These are phyloP conservation scores for Drosophila dunni DNA, from an alignment of 1,140 invertebrate species.

Conservation along the genomic window DNA sequence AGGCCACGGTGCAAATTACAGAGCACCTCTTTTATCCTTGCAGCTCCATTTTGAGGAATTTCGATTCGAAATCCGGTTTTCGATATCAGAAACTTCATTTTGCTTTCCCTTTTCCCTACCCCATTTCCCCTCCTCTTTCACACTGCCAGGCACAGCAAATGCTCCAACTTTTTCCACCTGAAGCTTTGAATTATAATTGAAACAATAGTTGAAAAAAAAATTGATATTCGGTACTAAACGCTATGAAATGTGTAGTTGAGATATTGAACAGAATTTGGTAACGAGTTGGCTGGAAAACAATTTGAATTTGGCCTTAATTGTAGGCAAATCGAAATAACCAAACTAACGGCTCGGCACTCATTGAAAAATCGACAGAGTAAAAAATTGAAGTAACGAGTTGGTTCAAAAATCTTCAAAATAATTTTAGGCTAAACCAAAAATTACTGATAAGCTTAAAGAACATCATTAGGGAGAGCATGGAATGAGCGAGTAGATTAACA, in stretches of 20 bases:
- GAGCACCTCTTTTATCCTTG: conserved; percentile 15
- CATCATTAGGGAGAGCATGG: too few species aligned
- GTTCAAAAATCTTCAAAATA: too few species aligned
- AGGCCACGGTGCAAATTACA: conserved; percentile 48
- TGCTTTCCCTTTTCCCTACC: conserved; percentile 32
- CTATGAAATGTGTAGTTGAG: conserved; percentile 14
- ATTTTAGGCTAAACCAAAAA: not conserved
- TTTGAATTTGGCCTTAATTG: not conserved
- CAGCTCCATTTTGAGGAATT: conserved; percentile 7
- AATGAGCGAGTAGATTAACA: too few species aligned
- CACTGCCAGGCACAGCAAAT: conserved; percentile 4
- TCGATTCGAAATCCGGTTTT: conserved; percentile 60
- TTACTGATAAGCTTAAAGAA: not conserved
- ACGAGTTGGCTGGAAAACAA: not conserved
- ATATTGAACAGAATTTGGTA: not conserved
- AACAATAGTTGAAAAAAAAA: conserved; percentile 26
- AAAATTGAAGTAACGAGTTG: too few species aligned
- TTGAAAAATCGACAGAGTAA: too few species aligned
- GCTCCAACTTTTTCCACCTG: conserved; percentile 27
- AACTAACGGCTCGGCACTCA: too few species aligned
- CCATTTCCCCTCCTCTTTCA: not conserved
- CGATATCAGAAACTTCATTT: conserved; percentile 42
- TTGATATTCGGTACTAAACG: not conserved
- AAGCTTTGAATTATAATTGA: conserved; percentile 40
- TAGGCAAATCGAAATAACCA: too few species aligned